Base-by-base conservation (phyloP, 2,888 invertebrate genomes). In the Andrena bucephala region DNA sequence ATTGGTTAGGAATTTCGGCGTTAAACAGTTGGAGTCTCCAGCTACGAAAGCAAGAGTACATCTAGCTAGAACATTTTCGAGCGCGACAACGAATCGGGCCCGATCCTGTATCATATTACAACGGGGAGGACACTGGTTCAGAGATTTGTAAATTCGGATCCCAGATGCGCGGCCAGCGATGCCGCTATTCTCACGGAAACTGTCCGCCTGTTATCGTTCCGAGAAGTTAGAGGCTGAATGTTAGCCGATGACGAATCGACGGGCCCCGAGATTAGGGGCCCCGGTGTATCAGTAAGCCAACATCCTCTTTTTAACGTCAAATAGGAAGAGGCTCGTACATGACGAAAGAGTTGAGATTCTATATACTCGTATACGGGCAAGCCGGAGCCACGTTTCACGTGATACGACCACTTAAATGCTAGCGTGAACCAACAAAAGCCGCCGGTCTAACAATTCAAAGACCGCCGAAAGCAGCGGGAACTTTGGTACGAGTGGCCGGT, bases 391-490 rank as follows among this genome's bases (percentile, higher is more conserved):
- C 50, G 54, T 42, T 62, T 66, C 27, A 42, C 27, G 52, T 1
- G 33, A 42, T 31, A 36, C 27, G 54, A 13, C 29, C 36, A 13
- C 33, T 72, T 52, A 31, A 67, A 77, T 33, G 31, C 31, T 16
- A 20, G 42, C 10, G 24, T 0, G 42, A 50, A 69, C 50, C 48
- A 29, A 63, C 65, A 36, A 54, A 50, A 10, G 68, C 42, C 36
- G 50, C 24, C 36, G 50, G n/a, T 75, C 72, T 76, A 76, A 57
- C 73, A 57, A 73, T 62, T 76, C 66, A 76, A 76, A 79, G 76
- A 76, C 62, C 36, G 79, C 69, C 84, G 83, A 83, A 85, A 86
- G 73, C 65, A 62, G 76, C 59, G 76, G 75, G 79, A 73, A 87
- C 71, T 76, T 87, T 82, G 75, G 73, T 79, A 69, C 86, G 67